Evolutionary conservation across 2,888 invertebrate species (phyloP), one percentile per base, ranked within the genome.

Genomic region (Pseudococcus viburni): DNA sequence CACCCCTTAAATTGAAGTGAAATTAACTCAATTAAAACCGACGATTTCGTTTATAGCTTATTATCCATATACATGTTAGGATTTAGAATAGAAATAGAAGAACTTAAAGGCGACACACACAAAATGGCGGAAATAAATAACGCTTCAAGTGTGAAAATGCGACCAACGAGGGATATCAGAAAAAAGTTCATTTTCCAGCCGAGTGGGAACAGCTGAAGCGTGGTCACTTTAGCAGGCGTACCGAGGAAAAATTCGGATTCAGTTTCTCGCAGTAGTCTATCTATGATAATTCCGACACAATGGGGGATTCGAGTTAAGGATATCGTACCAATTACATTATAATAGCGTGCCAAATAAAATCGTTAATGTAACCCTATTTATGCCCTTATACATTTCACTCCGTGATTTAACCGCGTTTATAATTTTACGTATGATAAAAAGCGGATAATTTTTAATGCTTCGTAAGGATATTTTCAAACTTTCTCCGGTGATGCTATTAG

Each of bases 111-210:
- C 87, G 87, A 88, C 80, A 77, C 33, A 88, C 48, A 51, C 42
- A 48, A 88, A 88, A 77, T 55, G 83, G 83, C 55, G 88, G 88
- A 88, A 84, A 88, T 88, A 84, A 88, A 88, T 88, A 88, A 88
- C 88, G 84, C 26, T 88, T 88, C 88, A 88, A 88, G 88, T 88
- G 88, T 88, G 88, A 88, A 88, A 88, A 88, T 88, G 88, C 88
- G 80, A 88, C 88, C 84, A 88, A 88, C 59, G 88, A 84, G 64
- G 88, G 87, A 88, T 88, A 83, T 88, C 86, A 85, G 85, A 59
- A 88, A 88, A 88, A 88, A 88, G 88, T 88, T 88, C 88, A 88
- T 88, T 88, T 88, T 88, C 88, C 88, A 85, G 88, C 85, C 88
- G 88, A 88, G 88, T 88, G 84, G 88, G 88, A 88, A 84, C 84